Conservation (phyloP, 1,140 invertebrate species). For the Solen grandis region DNA sequence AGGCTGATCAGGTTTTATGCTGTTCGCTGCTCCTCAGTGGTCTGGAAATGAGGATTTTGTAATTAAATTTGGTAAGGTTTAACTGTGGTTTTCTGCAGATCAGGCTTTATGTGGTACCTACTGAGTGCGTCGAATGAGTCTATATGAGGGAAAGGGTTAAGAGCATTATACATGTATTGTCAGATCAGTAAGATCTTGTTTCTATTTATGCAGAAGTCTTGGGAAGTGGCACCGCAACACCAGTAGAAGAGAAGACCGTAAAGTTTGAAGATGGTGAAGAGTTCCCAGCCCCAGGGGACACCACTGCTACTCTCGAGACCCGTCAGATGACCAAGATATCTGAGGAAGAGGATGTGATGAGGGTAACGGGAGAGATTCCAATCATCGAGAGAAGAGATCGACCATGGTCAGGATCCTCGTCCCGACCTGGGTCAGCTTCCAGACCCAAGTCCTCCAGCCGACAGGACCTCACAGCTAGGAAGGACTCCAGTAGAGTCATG, state of each 20-base stretch:
- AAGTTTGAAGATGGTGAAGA: conserved; percentile 27
- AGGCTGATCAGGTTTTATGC: no score
- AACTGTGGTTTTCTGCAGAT: no score
- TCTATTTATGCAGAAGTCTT: neutral
- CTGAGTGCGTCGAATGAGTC: no score
- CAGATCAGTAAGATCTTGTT: neutral
- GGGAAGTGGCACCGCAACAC: neutral
- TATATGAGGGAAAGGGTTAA: no score
- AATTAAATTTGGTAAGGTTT: no score
- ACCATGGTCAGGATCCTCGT: conserved; percentile 28
- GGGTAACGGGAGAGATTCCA: conserved; percentile 63
- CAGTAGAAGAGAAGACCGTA: conserved; percentile 40
- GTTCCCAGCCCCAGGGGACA: neutral
- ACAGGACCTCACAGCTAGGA: conserved; percentile 25
- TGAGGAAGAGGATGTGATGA: conserved; percentile 55
- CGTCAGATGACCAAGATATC: no score
- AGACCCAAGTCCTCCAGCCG: conserved; percentile 18
- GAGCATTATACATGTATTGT: no score
- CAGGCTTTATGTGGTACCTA: no score
- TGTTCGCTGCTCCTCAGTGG: no score
- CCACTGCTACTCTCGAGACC: neutral
- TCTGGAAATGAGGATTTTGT: no score
- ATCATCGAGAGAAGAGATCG: conserved; percentile 64
- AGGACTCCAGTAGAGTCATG: conserved; percentile 62
- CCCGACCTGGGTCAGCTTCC: conserved; percentile 12